Conservation (phyloP, 2,888 invertebrate species). For the Acleris literana region DNA sequence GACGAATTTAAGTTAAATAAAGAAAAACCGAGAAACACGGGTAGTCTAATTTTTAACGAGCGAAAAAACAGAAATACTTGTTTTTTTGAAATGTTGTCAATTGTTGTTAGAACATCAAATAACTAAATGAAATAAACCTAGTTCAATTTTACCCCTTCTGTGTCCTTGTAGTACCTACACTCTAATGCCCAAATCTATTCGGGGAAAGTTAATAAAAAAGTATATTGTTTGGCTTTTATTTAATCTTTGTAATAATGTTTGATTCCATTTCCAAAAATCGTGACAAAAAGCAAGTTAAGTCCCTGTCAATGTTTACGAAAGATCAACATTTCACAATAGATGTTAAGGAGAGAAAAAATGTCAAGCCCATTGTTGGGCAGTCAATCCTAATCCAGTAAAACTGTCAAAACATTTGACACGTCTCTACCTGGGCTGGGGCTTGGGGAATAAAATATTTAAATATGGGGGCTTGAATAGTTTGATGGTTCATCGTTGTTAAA, state of each 20-base stretch:
- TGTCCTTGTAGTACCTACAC: too few relatives aligned
- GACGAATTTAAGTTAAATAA: too few relatives aligned
- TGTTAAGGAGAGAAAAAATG: conserved; percentile 44
- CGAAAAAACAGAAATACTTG: too few relatives aligned
- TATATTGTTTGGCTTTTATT: not conserved
- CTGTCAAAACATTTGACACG: conserved; percentile 60
- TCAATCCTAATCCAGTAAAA: conserved; percentile 50
- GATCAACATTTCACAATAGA: conserved; percentile 35
- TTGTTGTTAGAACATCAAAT: too few relatives aligned
- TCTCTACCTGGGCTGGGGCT: conserved; percentile 29
- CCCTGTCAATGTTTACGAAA: conserved; percentile 20
- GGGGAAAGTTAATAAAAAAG: too few relatives aligned
- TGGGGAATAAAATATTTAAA: conserved; percentile 24
- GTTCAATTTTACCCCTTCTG: too few relatives aligned
- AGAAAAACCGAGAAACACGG: too few relatives aligned
- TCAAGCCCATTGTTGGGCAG: conserved; percentile 50
- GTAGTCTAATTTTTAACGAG: too few relatives aligned
- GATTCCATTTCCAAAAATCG: conserved; percentile 11
- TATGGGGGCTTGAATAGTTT: not conserved
- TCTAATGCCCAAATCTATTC: too few relatives aligned
- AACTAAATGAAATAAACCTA: too few relatives aligned
- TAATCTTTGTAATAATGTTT: not conserved
- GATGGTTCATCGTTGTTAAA: not conserved
- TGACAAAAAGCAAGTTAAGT: conserved; percentile 8
- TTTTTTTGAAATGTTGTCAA: too few relatives aligned